These are phyloP conservation scores for Mythimna impura DNA, from an alignment of 2,888 invertebrate genomes.

Conservation along the genomic window DNA sequence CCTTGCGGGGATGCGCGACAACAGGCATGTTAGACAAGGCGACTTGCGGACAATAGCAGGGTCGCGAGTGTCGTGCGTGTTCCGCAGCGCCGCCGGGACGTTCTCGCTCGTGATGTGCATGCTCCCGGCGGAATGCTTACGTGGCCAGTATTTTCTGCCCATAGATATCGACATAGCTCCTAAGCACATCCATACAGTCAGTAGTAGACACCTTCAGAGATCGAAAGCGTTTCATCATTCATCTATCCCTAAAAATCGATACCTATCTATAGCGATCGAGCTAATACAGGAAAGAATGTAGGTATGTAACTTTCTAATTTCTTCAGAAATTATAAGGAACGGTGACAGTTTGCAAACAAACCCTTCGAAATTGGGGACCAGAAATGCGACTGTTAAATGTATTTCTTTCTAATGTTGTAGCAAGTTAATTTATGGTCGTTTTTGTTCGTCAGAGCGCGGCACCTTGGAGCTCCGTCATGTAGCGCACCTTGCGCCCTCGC, in stretches of 20 bases:
- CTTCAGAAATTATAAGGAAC: too few relatives aligned
- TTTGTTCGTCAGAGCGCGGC: background rate
- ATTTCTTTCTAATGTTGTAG: constrained; percentile 8
- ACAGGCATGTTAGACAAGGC: background rate
- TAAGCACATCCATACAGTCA: background rate
- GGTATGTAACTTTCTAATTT: background rate
- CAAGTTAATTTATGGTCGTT: constrained; percentile 9
- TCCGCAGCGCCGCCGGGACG: background rate
- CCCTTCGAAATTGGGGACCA: background rate
- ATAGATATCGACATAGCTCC: too few relatives aligned
- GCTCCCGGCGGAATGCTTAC: background rate
- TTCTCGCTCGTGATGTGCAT: too few relatives aligned
- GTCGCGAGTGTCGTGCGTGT: background rate
- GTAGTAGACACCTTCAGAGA: background rate
- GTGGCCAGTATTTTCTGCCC: background rate
- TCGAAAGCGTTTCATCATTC: too few relatives aligned
- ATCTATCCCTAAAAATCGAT: too few relatives aligned
- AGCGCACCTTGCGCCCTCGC: constrained; percentile 24
- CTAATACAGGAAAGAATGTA: background rate
- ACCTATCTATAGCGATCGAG: background rate
- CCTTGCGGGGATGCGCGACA: too few relatives aligned
- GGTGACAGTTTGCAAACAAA: background rate
- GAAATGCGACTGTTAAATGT: background rate
- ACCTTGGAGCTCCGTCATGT: constrained; percentile 12
- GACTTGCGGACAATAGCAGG: background rate